These are phyloP conservation scores for Eonycteris spelaea DNA, from an alignment of 2,113 vertebrate species.

Conservation along the genomic window DNA sequence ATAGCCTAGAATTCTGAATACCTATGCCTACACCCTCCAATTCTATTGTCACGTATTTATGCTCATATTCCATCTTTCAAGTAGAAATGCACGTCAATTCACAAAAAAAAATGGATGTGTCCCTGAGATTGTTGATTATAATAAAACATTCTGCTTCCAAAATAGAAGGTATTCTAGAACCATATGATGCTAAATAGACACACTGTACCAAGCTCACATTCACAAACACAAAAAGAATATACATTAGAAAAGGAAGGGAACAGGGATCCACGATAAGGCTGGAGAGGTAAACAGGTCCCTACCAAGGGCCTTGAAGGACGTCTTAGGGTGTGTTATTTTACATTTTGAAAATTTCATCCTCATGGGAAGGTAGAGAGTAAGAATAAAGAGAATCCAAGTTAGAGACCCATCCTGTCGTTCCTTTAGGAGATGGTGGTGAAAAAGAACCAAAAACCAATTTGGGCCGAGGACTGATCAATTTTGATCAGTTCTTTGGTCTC, in stretches of 20 bases:
- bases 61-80: background rate
- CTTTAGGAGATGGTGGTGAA: background rate
- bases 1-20: background rate
- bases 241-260: background rate
- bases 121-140: slow-evolving; percentile 24
- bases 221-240: background rate
- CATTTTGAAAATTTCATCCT: background rate
- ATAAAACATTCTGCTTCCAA: slow-evolving; percentile 40
- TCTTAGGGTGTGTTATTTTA: background rate
- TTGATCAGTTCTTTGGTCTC: background rate
- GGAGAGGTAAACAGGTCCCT: background rate
- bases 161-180: slow-evolving; percentile 56
- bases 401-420: background rate
- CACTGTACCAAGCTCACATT: background rate
- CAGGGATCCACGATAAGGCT: background rate
- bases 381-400: background rate
- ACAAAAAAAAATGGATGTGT: background rate
- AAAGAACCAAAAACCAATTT: background rate
- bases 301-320: background rate
- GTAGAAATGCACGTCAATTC: slow-evolving; percentile 27
- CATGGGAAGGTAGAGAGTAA: background rate
- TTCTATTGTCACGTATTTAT: background rate
- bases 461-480: background rate
- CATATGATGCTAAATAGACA: background rate
- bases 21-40: background rate